Base-by-base conservation (phyloP, 2,113 vertebrate species). In the Reinhardtius hippoglossoides region DNA sequence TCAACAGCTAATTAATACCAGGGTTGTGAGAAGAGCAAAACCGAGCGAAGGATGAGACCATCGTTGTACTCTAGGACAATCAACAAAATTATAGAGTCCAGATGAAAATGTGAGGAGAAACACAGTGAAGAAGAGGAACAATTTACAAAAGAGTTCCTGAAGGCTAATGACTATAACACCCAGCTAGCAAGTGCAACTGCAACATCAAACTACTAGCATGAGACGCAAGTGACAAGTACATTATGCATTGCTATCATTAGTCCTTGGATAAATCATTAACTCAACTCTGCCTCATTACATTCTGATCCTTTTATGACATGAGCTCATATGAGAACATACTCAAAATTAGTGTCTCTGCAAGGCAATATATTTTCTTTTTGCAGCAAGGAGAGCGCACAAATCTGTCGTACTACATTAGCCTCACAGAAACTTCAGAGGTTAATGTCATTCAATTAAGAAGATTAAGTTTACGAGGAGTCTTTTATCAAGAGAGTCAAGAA, bases 171-270 rank as follows among this genome's bases (percentile, higher is more conserved):
- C 5, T 48, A 1, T 2, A 48, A 20, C 63, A 50, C 63, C 4
- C 21, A 58, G 26, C 2, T 5, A 44, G 20, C 37, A 16, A n/a
- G 23, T 46, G 18, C 13, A 46, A 65, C 31, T 48, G 20, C 59
- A 60, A n/a, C 20, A 69, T 21, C n/a, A 69, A 59, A 71, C 35
- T 48, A 16, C 46, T 23, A 73, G 27, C 6, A 26, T 40, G 52
- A 76, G 46, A 48, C 46, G 5, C 14, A 18, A 48, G 3, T 48
- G 46, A 23, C 14, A 57, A 57, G 12, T 44, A 58, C 59, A 60
- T 16, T 37, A 58, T 15, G 23, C 14, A 68, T 57, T 26, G 61
- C 56, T n/a, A 80, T 73, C 54, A 82, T 73, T 71, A 55, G 27
- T 57, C 23, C 23, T 18, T 48, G 0, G 46, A 48, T 18, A 48